Evolutionary conservation across 2,888 invertebrate species (phyloP).

Genomic region (Cybosia mesomella): DNA sequence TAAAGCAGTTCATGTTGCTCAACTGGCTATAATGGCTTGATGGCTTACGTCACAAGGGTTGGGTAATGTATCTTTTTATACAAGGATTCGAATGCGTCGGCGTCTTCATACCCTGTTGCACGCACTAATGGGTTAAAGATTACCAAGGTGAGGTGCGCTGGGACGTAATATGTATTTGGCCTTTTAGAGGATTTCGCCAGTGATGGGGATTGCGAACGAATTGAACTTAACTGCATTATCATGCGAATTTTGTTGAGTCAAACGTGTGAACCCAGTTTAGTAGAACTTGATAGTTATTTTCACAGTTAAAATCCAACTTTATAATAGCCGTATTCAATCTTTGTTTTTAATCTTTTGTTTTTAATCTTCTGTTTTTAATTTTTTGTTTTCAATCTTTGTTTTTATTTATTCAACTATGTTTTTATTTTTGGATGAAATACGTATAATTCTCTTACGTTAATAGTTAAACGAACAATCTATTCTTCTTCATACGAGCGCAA

Average conservation of each 20-base stretch:
- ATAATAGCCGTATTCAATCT: no score
- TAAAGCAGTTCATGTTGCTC: conserved; percentile 70
- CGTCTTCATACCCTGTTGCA: conserved; percentile 11
- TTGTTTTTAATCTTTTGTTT: no score
- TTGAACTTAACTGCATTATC: no score
- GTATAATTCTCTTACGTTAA: no score
- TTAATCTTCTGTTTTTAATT: no score
- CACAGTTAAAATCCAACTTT: background rate
- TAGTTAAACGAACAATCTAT: no score
- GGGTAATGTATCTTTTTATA: conserved; percentile 36
- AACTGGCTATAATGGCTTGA: conserved; percentile 34
- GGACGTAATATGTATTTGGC: background rate
- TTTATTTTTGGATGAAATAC: no score
- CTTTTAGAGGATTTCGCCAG: background rate
- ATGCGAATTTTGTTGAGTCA: background rate
- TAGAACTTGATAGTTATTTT: background rate
- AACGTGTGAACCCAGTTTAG: background rate
- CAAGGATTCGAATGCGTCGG: conserved; percentile 11
- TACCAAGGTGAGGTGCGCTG: background rate
- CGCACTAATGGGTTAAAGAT: conserved; percentile 12
- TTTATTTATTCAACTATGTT: no score
- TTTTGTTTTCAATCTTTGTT: no score
- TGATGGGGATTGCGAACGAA: background rate
- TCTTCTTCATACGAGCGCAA: no score
- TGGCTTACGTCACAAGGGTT: conserved; percentile 50